Base-by-base conservation (phyloP, 2,113 vertebrate species). In the Octodon degus region DNA sequence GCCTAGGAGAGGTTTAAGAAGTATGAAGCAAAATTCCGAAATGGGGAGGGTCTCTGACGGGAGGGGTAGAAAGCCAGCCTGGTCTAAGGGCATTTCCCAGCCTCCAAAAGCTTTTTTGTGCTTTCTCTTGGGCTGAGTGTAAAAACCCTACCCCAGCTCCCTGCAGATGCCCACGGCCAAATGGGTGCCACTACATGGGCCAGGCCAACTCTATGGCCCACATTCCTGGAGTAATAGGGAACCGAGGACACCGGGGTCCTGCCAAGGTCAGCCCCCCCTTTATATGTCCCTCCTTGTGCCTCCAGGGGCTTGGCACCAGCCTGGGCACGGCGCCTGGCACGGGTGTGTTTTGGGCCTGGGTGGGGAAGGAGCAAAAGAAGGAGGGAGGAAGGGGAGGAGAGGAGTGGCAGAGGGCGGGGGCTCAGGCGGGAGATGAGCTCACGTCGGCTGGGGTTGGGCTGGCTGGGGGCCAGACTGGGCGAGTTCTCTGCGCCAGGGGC, bases 381-480 rank as follows among this genome's bases (percentile, higher is more conserved):
- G 97, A 96, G 96, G 86, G 97, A 97, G 96, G 93, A 97, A 96
- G 96, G 96, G 97, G 96, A 95, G 97, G 95, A 95, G 97, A 94
- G 96, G 96, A 92, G 97, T 94, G 94, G 97, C 94, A 93, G 95
- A 25, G 58, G 97, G 97, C 93, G 93, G 97, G 96, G 96, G 87
- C 93, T 95, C 74, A 37, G 65, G 91, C 87, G 85, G 91, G 98
- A 97, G 97, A 98, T 97, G 96, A 97, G 97, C 97, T 98, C 97
- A 98, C 96, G 94, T 95, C 82, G 95, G 91, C 93, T 92, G n/a
- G 96, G 97, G 89, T 92, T 97, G 96, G 96, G 77, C 92, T 98
- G 97, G 97, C 96, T 53, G 53, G 55, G 91, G 91, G 95, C 97
- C 97, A 98, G 96, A 81, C 91, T 93, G 96, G 97, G 97, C 92